phyloP scores from a whole-genome alignment of 2,113 vertebrate genomes.

The Cottus gobio region DNA sequence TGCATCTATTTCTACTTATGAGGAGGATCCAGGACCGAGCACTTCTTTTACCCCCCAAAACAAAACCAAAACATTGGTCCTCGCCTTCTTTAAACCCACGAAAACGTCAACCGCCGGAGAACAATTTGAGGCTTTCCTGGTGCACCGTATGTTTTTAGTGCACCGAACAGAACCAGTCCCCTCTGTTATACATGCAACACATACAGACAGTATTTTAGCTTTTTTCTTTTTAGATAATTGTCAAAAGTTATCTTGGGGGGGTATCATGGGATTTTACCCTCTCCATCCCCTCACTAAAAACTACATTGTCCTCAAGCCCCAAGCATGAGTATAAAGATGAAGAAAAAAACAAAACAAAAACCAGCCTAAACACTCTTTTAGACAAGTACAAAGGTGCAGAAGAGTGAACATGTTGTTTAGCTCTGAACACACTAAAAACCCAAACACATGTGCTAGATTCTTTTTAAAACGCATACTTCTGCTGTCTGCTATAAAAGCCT shows the following conservation, averaged over 20 bases:
- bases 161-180: conserved; percentile 23
- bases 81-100: conserved; percentile 9
- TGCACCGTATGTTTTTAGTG: conserved; percentile 20
- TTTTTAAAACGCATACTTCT: conserved; percentile 41
- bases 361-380: conserved; percentile 80
- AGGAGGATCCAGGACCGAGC: conserved; percentile 38
- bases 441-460: conserved; percentile 65
- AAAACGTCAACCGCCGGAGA: conserved; percentile 28
- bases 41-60: conserved; percentile 7
- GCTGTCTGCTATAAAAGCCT: conserved; percentile 50
- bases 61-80: conserved; percentile 11
- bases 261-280: conserved; percentile 78
- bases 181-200: conserved; percentile 68
- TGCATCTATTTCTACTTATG: conserved; percentile 71
- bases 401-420: conserved; percentile 84
- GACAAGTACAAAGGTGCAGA: conserved; percentile 92
- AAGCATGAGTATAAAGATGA: conserved; percentile 86
- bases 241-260: conserved; percentile 85
- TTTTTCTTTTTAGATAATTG: conserved; percentile 74
- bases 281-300: conserved; percentile 74
- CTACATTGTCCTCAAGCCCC: conserved; percentile 87
- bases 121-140: neutral
- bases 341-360: conserved; percentile 74
- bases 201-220: conserved; percentile 61
- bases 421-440: conserved; percentile 83